A percentile compares a stretch with the other conserved stretches of the same genome.
phyloP scores from a whole-genome alignment of 2,113 vertebrate species.

The Seriola quinqueradiata region DNA sequence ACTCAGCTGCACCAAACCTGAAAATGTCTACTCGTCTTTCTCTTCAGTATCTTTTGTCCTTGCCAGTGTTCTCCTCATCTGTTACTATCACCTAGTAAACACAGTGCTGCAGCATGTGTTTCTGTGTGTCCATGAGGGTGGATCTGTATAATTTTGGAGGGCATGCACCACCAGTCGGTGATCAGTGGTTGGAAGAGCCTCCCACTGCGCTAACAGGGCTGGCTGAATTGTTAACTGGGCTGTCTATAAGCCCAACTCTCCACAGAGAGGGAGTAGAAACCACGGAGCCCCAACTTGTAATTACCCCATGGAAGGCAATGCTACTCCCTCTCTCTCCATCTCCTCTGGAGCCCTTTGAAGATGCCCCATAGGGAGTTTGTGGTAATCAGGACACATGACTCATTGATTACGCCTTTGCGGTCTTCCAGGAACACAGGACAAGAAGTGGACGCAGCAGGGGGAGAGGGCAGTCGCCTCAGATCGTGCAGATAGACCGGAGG shows the following conservation, averaged over 20 bases:
- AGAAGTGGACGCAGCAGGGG: constrained; percentile 60
- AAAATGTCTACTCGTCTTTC: constrained; percentile 26
- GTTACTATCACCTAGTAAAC: constrained; percentile 32
- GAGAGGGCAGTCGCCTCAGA: constrained; percentile 42
- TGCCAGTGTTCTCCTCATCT: constrained; percentile 24
- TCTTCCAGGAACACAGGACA: constrained; percentile 72
- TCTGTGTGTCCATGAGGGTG: constrained; percentile 36
- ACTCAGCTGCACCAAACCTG: constrained; percentile 64
- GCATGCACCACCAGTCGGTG: constrained; percentile 54
- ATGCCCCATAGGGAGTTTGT: constrained; percentile 74
- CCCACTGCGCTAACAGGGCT: constrained; percentile 71
- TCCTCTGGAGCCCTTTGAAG: constrained; percentile 78
- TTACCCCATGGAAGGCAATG: constrained; percentile 80
- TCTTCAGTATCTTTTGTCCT: constrained; percentile 23
- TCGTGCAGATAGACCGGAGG: constrained; percentile 34
- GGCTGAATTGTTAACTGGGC: constrained; percentile 77
- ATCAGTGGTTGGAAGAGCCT: constrained; percentile 49
- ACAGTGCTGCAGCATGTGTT: constrained; percentile 4
- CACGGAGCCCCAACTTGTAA: constrained; percentile 74
- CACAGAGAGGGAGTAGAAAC: constrained; percentile 66
- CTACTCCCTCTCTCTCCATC: constrained; percentile 60
- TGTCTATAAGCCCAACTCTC: constrained; percentile 73
- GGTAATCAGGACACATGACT: constrained; percentile 79
- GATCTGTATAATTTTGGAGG: constrained; percentile 61
- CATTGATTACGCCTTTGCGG: constrained; percentile 76